Base-by-base conservation (phyloP, 92 coral and sea anemone genomes). In the Porites cylindrica region DNA sequence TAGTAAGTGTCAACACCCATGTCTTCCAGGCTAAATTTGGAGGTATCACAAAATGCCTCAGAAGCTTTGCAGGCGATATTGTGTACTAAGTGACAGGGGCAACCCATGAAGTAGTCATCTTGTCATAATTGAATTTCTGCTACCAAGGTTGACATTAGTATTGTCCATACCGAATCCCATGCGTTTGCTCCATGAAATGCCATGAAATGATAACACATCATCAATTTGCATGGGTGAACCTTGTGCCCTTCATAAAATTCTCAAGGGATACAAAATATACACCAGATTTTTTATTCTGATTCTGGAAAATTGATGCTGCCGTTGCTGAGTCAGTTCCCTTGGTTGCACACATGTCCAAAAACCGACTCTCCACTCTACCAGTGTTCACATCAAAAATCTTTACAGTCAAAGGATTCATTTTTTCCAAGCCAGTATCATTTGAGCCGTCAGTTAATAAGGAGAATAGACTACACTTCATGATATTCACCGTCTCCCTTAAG, bases 71-170 rank as follows among this genome's bases (percentile, higher is more conserved):
- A 74, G 65, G 91, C 88, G 47, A 86, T 43, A 43, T 90, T 90
- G 64, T 90, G 91, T 11, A 81, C 47, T 43, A 86, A 80, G 56
- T 86, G 93, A 76, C 91, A 84, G 50, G 85, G 85, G 70, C 93
- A 90, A 66, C 88, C 93, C 87, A 90, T 86, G 80, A 90, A 85
- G 82, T 86, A 86, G 72, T 26, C 89, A 90, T 61, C 90, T 24
- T 24, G 93, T 90, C 75, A 64, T 66, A 23, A 90, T 86, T 67
- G 93, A 86, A 77, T 90, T 90, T 70, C 90, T 90, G 60, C 12
- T 84, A 43, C 88, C 80, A 75, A 53, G 80, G 80, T 75, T 75
- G 19, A 75, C 65, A 75, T 70, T 78, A 68, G 85, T 78, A 14
- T 89, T 84, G 75, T 90, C 87, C 21, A 90, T 82, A 23, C 89